Evolutionary conservation across 1,140 invertebrate species (phyloP).

Genomic region (Danaus melanippus): DNA sequence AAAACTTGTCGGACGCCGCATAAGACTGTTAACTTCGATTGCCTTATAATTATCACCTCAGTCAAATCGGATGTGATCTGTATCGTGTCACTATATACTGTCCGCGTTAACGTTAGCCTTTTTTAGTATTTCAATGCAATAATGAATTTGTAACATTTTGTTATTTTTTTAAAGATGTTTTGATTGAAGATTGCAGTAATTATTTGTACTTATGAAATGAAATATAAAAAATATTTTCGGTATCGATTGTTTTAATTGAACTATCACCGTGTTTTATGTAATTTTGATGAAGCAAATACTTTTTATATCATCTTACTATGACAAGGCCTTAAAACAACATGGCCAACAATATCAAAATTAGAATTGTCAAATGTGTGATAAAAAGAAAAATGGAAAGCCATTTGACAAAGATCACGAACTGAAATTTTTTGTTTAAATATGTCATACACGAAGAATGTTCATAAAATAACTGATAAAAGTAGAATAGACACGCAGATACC

Average conservation of each 20-base stretch:
- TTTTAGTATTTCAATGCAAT: constrained; percentile 23
- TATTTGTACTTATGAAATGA: constrained; percentile 61
- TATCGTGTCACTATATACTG: constrained; percentile 9
- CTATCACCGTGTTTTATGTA: constrained; percentile 3
- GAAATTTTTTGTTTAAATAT: constrained; percentile 69
- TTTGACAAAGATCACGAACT: constrained; percentile 62
- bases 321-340: not conserved
- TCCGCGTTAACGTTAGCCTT: constrained; percentile 17
- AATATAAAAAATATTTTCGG: constrained; percentile 61
- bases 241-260: constrained; percentile 24
- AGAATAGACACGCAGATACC: constrained; percentile 35
- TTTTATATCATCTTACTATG: not conserved
- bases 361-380: constrained; percentile 45
- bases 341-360: constrained; percentile 35
- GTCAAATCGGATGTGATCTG: constrained; percentile 9
- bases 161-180: constrained; percentile 46
- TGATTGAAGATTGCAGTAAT: constrained; percentile 43
- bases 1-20: not conserved
- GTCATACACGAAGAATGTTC: constrained; percentile 60
- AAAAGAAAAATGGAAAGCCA: constrained; percentile 60
- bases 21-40: constrained; percentile 26
- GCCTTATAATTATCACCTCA: constrained; percentile 20
- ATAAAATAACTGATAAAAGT: constrained; percentile 53
- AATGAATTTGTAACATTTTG: constrained; percentile 31
- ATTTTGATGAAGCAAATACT: constrained; percentile 4